These are phyloP conservation scores for Drosophila lacteicornis DNA, from an alignment of 1,140 invertebrate genomes.

Conservation along the genomic window DNA sequence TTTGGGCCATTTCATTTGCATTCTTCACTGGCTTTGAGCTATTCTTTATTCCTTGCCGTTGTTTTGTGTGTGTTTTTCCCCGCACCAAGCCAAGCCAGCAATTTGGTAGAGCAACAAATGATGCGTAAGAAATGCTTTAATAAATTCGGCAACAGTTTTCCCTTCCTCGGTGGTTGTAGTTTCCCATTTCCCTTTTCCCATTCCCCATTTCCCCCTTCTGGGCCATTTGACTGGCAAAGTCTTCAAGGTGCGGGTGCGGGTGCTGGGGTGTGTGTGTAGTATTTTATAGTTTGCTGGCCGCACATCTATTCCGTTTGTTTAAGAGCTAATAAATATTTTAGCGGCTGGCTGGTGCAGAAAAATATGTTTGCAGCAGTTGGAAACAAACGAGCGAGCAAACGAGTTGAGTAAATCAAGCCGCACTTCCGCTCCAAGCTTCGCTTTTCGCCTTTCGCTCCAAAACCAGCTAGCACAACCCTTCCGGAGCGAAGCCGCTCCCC, in stretches of 20 bases:
- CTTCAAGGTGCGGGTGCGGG: constrained; percentile 20
- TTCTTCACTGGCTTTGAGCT: constrained; percentile 37
- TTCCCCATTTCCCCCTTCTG: constrained; percentile 25
- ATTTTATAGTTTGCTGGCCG: constrained; percentile 19
- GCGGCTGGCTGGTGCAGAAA: constrained; percentile 11
- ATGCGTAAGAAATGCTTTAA: constrained; percentile 82
- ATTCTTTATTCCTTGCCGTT: constrained; percentile 4
- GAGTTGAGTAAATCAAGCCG: constrained; percentile 82
- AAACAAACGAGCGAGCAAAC: constrained; percentile 77
- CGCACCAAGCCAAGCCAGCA: constrained; percentile 3
- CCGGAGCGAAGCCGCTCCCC: constrained; percentile 19
- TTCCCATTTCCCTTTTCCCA: constrained; percentile 17
- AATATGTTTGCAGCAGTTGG: constrained; percentile 43
- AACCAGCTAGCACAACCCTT: constrained; percentile 1
- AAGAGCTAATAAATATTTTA: constrained; percentile 71
- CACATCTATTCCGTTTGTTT: constrained; percentile 54
- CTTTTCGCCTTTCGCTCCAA: constrained; percentile 10
- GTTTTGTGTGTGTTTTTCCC: constrained; percentile 1
- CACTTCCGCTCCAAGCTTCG: constrained; percentile 77
- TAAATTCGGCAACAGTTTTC: constrained; percentile 51
- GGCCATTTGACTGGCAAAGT: constrained; percentile 28
- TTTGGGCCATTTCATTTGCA: constrained; percentile 56
- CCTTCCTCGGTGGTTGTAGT: constrained; percentile 6
- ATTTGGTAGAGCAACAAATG: constrained; percentile 66
- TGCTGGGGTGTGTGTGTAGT: neutral